Evolutionary conservation across 2,888 invertebrate species (phyloP).

Genomic region (Apamea crenata): DNA sequence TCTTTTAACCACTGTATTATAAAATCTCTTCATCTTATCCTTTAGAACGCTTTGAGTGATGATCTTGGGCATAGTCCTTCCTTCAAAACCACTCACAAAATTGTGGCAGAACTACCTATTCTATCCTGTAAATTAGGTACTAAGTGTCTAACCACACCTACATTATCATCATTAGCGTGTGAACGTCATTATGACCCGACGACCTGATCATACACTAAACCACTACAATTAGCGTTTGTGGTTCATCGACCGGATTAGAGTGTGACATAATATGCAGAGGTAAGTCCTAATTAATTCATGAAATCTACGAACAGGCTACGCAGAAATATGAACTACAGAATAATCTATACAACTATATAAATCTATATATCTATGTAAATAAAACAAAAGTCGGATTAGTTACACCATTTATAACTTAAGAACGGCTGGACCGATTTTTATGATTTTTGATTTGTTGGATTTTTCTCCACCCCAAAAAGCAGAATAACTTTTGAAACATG

Average conservation of each 20-base stretch:
- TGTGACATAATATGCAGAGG: slow-evolving; percentile 5
- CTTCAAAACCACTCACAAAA: not conserved
- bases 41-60: not conserved
- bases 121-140: not conserved
- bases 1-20: too few relatives aligned
- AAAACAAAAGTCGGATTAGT: too few relatives aligned
- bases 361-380: too few relatives aligned
- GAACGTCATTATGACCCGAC: not conserved
- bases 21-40: not conserved
- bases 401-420: too few relatives aligned
- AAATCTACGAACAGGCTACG: not conserved
- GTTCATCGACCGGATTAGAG: slow-evolving; percentile 17
- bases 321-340: not conserved
- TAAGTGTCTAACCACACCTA: not conserved
- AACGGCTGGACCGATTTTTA: too few relatives aligned
- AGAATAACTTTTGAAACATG: too few relatives aligned
- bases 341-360: not conserved
- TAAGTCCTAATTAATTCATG: slow-evolving; percentile 22
- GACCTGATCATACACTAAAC: slow-evolving; percentile 18
- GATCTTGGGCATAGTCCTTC: not conserved
- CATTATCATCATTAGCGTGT: not conserved
- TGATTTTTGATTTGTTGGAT: too few relatives aligned
- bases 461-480: too few relatives aligned
- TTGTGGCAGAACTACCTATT: not conserved
- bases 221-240: slow-evolving; percentile 48